A percentile compares a stretch with the other conserved stretches of the same genome.
Evolutionary conservation across 1,140 invertebrate species (phyloP).

Genomic region (Thaumetopoea pityocampa): DNA sequence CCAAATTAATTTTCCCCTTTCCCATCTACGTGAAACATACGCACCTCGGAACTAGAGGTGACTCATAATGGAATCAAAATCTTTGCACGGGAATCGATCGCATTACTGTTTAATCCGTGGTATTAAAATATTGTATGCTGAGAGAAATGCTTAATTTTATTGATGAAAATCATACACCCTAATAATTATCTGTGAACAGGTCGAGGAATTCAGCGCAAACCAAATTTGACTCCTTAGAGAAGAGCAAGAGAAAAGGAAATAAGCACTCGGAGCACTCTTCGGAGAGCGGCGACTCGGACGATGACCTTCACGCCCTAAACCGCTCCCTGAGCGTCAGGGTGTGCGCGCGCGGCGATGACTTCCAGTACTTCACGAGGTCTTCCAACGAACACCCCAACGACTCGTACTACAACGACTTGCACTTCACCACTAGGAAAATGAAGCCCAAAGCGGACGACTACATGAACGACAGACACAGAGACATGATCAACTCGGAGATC

Average conservation of each 20-base stretch:
- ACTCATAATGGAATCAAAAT: too few species aligned
- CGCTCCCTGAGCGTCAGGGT: conserved; percentile 77
- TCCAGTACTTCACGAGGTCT: conserved; percentile 79
- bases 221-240: conserved; percentile 33
- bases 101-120: too few species aligned
- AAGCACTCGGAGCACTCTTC: conserved; percentile 54
- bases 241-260: conserved; percentile 30
- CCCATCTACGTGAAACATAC: too few species aligned
- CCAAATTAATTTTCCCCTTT: too few species aligned
- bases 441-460: conserved; percentile 74
- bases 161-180: not conserved
- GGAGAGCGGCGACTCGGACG: conserved; percentile 74
- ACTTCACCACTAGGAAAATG: conserved; percentile 41
- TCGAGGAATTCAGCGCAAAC: conserved; percentile 30
- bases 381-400: conserved; percentile 72
- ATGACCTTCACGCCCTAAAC: conserved; percentile 73
- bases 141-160: too few species aligned
- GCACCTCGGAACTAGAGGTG: too few species aligned
- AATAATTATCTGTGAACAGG: conserved; percentile 27
- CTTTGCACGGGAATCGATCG: too few species aligned
- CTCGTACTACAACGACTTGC: conserved; percentile 42
- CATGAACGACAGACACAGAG: conserved; percentile 73
- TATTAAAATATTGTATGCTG: too few species aligned
- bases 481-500: conserved; percentile 75
- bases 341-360: conserved; percentile 78